Base-by-base conservation (phyloP, 1,140 invertebrate genomes). In the Sarcophaga peregrina region DNA sequence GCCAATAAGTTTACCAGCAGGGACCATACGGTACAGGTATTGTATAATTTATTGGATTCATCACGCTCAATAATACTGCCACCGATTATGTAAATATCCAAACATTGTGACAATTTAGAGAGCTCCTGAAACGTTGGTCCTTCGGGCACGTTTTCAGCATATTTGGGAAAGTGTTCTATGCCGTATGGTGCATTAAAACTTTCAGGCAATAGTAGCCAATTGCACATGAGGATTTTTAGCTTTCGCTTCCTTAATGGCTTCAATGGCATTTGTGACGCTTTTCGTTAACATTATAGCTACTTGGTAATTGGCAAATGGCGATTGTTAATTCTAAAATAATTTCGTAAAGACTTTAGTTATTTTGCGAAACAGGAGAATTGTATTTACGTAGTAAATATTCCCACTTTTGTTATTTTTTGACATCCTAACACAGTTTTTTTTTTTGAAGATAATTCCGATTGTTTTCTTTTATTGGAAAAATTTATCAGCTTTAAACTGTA, bases 161-260 rank as follows among this genome's bases (percentile, higher is more conserved):
- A 98, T 86, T 97, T 92, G 1, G 92, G 88, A 89, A 98, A 98
- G 88, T 95, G 95, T 86, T 95, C 94, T 93, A 85, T 74, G 52
- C 75, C 84, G 91, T 98, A 98, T 0, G 97, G 97, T 11, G 95
- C 97, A 91, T 98, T 99, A 87, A 98, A 99, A 88, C 97, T 98
- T 92, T 99, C 97, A 8, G 97, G 97, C 17, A 98, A 88, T n/a
- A 98, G n/a, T 92, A 75, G 98, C 88, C 81, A 96, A 92, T 68
- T 85, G 83, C 13, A 89, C 81, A 48, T 96, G 95, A 9, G 95
- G 94, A 83, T 94, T 92, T 81, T 93, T 87, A 86, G 94, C 95
- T 74, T 88, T 88, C 10, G 97, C 96, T 80, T 94, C 91, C 84
- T 93, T 92, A 72, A 98, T 95, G 62, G 94, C 91, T 68, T 93